Percentiles rank a stretch among this genome's conserved stretches.
Conservation (phyloP, 1,140 invertebrate genomes). For the Episyrphus balteatus region DNA sequence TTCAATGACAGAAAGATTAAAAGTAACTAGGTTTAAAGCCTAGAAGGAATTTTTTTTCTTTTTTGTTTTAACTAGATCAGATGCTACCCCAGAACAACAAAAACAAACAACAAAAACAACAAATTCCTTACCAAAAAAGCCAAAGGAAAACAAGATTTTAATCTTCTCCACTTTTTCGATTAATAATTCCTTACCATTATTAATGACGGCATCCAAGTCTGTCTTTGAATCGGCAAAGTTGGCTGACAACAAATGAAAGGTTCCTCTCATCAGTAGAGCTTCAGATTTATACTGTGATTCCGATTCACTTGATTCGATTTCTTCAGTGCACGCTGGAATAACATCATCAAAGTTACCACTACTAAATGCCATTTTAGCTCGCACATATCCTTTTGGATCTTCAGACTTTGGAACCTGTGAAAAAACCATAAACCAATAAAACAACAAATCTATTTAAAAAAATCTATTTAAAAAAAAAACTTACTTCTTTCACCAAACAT, state of each 20-base stretch:
- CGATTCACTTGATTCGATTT: constrained; percentile 46
- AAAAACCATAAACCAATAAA: constrained; percentile 10
- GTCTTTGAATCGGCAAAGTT: constrained; percentile 54
- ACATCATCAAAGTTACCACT: constrained; percentile 66
- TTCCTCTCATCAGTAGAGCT: constrained; percentile 65
- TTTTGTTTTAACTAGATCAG: no score
- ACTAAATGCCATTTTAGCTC: constrained; percentile 54
- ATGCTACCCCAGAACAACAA: no score
- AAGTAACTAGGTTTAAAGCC: no score
- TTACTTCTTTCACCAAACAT: no score
- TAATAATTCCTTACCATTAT: constrained; percentile 41
- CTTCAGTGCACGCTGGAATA: no score
- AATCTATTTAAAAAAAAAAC: no score
- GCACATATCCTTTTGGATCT: constrained; percentile 45
- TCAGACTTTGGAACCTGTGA: constrained; percentile 30
- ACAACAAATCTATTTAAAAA: constrained; percentile 6
- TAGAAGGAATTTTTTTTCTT: no score
- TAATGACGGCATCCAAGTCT: constrained; percentile 57
- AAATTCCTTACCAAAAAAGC: no score
- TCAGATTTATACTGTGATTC: constrained; percentile 45
- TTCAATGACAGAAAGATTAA: no score
- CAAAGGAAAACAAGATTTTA: no score
- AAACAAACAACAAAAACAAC: no score
- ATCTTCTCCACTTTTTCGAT: no score
- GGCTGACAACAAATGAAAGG: constrained; percentile 69